Percentiles rank a stretch among this genome's conserved stretches.
Conservation (phyloP, 2,888 invertebrate species). For the Pristionchus fissidentatus region DNA sequence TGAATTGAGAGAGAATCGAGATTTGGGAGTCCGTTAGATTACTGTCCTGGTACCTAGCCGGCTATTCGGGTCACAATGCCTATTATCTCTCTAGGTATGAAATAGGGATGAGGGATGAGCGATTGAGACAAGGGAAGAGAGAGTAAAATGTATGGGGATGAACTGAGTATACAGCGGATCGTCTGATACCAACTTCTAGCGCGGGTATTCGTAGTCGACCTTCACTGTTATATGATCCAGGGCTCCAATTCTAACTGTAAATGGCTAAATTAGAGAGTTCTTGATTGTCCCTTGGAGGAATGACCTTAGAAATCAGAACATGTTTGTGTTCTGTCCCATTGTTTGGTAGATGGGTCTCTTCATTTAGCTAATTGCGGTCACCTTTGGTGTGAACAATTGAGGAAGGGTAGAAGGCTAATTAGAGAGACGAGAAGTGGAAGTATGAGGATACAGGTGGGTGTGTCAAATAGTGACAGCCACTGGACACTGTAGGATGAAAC, state of each 20-base stretch:
- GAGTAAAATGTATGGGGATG: slow-evolving; percentile 16
- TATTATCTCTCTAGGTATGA: background rate
- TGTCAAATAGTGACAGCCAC: background rate
- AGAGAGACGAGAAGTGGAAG: background rate
- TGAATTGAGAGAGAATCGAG: background rate
- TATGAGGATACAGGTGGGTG: background rate
- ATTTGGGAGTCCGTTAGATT: slow-evolving; percentile 25
- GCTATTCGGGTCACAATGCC: slow-evolving; percentile 15
- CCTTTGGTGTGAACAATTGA: background rate
- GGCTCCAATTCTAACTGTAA: slow-evolving; percentile 37
- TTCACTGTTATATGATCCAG: slow-evolving; percentile 17
- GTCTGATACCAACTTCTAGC: too few species aligned
- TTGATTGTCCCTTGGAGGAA: slow-evolving; percentile 18
- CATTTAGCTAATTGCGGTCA: slow-evolving; percentile 47
- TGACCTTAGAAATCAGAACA: slow-evolving; percentile 44
- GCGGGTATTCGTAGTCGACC: background rate
- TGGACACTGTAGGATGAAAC: background rate
- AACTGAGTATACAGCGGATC: slow-evolving; percentile 34
- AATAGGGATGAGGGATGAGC: slow-evolving; percentile 23
- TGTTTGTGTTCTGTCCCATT: slow-evolving; percentile 12
- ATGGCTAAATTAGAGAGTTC: slow-evolving; percentile 21
- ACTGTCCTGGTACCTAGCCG: slow-evolving; percentile 9
- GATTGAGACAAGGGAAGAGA: slow-evolving; percentile 26
- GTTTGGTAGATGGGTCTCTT: background rate
- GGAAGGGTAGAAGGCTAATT: background rate